Evolutionary conservation across 2,113 vertebrate species (phyloP).

Genomic region (Desmodus rotundus): DNA sequence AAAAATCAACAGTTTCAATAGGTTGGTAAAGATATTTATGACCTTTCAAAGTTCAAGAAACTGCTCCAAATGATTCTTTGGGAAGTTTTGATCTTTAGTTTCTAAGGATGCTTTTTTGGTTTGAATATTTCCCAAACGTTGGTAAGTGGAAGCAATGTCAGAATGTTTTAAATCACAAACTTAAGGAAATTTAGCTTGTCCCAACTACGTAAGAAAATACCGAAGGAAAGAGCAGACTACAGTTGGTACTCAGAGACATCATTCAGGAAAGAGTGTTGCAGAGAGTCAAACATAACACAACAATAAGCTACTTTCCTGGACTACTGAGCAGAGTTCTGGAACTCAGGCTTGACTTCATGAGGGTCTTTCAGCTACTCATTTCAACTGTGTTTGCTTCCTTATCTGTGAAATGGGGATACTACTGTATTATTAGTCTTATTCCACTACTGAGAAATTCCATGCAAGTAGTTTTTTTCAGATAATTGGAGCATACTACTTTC

Average conservation of each 20-base stretch:
- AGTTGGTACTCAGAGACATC: not conserved
- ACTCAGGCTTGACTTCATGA: not conserved
- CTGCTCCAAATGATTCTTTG: not conserved
- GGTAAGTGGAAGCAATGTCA: not conserved
- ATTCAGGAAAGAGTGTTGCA: not conserved
- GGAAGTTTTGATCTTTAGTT: not conserved
- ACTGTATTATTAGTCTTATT: not conserved
- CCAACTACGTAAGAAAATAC: not conserved
- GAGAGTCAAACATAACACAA: not conserved
- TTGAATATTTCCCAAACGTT: not conserved
- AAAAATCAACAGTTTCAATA: not conserved
- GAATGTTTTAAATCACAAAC: not conserved
- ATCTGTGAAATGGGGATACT: not conserved
- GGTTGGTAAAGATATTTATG: not conserved
- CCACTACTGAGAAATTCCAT: not conserved
- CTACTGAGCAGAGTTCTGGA: not conserved
- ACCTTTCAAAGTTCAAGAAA: not conserved
- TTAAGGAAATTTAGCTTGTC: not conserved
- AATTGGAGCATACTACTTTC: not conserved
- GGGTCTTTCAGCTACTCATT: not conserved
- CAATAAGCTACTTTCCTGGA: not conserved
- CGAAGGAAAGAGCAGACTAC: not conserved
- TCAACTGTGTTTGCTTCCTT: not conserved
- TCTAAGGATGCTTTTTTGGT: not conserved
- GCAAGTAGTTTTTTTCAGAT: not conserved